A percentile compares a stretch with the other conserved stretches of the same genome.
Conservation (phyloP, 64 coral and sea anemone genomes). For the Montipora capricornis region DNA sequence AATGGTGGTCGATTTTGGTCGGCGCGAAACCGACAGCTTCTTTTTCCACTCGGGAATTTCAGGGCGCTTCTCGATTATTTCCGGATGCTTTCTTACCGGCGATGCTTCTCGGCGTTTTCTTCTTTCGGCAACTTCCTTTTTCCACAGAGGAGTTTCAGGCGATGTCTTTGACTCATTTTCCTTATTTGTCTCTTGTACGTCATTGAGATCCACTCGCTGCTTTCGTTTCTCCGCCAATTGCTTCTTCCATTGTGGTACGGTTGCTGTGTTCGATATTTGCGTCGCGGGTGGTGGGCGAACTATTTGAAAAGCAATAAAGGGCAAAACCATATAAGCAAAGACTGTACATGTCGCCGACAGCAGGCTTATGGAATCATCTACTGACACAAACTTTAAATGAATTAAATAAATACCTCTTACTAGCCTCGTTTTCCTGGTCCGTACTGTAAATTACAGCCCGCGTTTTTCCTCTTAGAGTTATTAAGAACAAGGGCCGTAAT, state of each 20-base stretch:
- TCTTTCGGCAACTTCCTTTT: slow-evolving; percentile 14
- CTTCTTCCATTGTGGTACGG: slow-evolving; percentile 66
- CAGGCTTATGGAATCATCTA: no score
- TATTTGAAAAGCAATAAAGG: neutral
- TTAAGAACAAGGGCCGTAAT: no score
- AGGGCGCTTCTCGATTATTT: neutral
- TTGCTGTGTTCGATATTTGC: neutral
- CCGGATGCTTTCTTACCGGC: neutral
- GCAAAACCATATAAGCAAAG: neutral
- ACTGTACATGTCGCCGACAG: no score
- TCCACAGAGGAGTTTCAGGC: slow-evolving; percentile 11
- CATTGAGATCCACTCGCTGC: neutral
- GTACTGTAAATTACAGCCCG: no score
- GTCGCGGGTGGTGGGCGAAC: neutral
- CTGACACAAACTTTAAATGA: no score
- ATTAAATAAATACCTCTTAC: no score
- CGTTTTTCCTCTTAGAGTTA: no score
- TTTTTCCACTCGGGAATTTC: slow-evolving; percentile 27
- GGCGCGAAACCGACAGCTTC: neutral
- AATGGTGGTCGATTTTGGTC: neutral
- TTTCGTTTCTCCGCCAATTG: slow-evolving; percentile 65
- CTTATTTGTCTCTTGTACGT: neutral
- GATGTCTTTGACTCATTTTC: slow-evolving; percentile 31
- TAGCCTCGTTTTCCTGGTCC: no score
- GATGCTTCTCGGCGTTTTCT: slow-evolving; percentile 11